Evolutionary conservation across 1,140 invertebrate species (phyloP), one percentile per base, ranked within the genome.

Genomic region (Rhizoglyphus robini): DNA sequence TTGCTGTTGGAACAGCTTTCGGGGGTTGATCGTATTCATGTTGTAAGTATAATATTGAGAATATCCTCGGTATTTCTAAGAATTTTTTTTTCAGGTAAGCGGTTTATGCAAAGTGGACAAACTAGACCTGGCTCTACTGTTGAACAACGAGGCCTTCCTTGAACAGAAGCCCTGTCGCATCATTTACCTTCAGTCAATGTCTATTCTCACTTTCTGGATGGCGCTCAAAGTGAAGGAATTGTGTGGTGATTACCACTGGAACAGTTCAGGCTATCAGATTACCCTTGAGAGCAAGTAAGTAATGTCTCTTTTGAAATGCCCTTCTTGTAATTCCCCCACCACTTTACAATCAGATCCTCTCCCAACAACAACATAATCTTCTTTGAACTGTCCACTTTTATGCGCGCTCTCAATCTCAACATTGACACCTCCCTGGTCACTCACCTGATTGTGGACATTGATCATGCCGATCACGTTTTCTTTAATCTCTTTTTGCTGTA

Each of bases 251-350:
- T 81, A 82, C 68, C 78, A 94, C 60, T 93, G 93, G 0, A 82
- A 85, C 68, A 88, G 87, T 0, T 85, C 96, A 25, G 94, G 94
- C 11, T 98, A 96, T 76, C 91, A 97, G 75, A 93, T 98, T 69
- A 81, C 90, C 48, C 75, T 94, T 63, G 90, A 93, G 73, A 87
- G 84, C 70, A 74, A 76, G 76, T 77, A 69, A 46, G 71, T 69
- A 20, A 0, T 32, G 48, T 31, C 32, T 51, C 3, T 27, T 51
- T 51, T 51, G 15, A 49, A 20, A 49, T n/a, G n/a, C 25, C 23
- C n/a, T 51, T 51, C 23, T 20, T 51, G n/a, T n/a, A n/a, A n/a
- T n/a, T n/a, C n/a, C n/a, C n/a, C n/a, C n/a, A n/a, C n/a, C n/a
- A n/a, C 23, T 23, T 51, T 30, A 20, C 58, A 20, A 29, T 23